phyloP scores from a whole-genome alignment of 2,888 invertebrate genomes.

The Amorpha juglandis region DNA sequence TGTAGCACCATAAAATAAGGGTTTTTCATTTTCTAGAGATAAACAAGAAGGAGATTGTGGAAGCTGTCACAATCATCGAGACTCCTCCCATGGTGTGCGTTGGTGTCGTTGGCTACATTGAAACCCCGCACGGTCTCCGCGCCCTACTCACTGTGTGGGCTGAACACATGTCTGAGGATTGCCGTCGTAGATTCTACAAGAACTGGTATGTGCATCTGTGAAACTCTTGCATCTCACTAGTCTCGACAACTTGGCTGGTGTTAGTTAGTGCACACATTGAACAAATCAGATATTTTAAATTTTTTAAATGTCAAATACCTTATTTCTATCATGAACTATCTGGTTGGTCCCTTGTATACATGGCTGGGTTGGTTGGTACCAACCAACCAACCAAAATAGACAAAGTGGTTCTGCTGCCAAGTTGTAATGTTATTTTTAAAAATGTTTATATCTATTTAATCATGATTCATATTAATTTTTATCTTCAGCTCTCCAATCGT shows the following conservation, averaged over 20 bases:
- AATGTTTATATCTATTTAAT: neutral
- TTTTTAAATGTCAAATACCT: no score
- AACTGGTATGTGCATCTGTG: constrained; percentile 91
- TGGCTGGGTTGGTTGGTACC: no score
- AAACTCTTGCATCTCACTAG: neutral
- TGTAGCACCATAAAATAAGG: neutral
- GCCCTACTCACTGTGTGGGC: constrained; percentile 99
- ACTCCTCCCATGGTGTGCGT: constrained; percentile 99
- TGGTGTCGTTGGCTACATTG: constrained; percentile 99
- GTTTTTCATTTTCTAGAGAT: constrained; percentile 87
- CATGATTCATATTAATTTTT: constrained; percentile 20
- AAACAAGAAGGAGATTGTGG: constrained; percentile 99
- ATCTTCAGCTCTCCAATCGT: constrained; percentile 87
- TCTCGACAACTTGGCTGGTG: no score
- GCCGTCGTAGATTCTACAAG: constrained; percentile 99
- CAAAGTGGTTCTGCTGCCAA: no score
- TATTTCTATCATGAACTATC: no score
- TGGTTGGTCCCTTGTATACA: no score
- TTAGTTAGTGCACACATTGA: no score
- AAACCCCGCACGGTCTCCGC: constrained; percentile 98
- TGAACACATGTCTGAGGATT: constrained; percentile 99
- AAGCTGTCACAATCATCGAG: constrained; percentile 99
- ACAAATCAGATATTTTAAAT: no score
- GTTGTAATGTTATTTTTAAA: no score
- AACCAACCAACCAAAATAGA: no score